Evolutionary conservation across 1,140 invertebrate genomes (phyloP).

Genomic region (Diorhabda carinulata): DNA sequence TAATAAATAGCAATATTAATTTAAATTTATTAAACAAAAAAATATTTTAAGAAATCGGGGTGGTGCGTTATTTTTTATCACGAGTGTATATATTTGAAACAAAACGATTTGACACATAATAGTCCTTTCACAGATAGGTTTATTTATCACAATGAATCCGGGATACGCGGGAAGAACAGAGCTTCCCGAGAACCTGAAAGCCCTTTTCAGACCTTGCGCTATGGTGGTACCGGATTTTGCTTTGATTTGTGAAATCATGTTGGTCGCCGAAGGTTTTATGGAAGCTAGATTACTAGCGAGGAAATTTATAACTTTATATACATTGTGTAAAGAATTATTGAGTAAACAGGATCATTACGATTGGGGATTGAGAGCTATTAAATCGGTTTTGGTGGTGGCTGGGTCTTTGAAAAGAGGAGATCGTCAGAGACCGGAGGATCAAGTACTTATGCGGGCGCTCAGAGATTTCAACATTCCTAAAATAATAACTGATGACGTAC

Average conservation of each 20-base stretch:
- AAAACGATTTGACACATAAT: neutral
- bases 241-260: conserved; percentile 90
- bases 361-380: conserved; percentile 90
- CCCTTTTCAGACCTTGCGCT: conserved; percentile 78
- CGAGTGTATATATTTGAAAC: conserved; percentile 3
- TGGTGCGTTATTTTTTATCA: neutral
- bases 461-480: conserved; percentile 92
- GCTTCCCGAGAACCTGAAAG: conserved; percentile 65
- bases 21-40: too few relatives aligned
- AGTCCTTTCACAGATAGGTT: conserved; percentile 58
- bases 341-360: conserved; percentile 95
- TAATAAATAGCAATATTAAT: too few relatives aligned
- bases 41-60: too few relatives aligned
- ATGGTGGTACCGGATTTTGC: conserved; percentile 95
- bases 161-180: conserved; percentile 80
- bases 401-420: conserved; percentile 72
- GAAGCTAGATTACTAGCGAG: conserved; percentile 80
- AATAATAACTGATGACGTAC: conserved; percentile 85
- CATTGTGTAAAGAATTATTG: conserved; percentile 78
- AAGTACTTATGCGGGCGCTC: conserved; percentile 78
- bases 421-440: conserved; percentile 66
- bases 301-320: conserved; percentile 90
- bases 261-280: conserved; percentile 88
- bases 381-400: conserved; percentile 88
- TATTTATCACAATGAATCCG: conserved; percentile 96